phyloP scores from a whole-genome alignment of 1,140 invertebrate species.

The Drosophila rufa region DNA sequence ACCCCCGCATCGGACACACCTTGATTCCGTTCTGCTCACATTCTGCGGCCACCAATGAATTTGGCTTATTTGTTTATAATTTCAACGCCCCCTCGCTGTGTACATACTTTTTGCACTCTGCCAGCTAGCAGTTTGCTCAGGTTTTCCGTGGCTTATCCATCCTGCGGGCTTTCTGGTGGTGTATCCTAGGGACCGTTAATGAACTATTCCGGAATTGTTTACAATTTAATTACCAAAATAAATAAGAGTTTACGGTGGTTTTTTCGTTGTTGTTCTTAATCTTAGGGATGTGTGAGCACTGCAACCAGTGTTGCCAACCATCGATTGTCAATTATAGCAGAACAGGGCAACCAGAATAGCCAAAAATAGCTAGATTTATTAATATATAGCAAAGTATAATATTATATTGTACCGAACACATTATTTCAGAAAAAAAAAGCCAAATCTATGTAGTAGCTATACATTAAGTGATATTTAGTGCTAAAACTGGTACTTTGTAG shows the following conservation, averaged over 20 bases:
- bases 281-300: constrained; percentile 23
- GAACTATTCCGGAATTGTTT: not conserved
- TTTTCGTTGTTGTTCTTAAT: constrained; percentile 46
- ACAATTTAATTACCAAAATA: constrained; percentile 12
- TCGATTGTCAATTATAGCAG: too few species aligned
- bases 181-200: not conserved
- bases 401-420: too few species aligned
- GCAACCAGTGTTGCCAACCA: too few species aligned
- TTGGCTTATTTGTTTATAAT: constrained; percentile 44
- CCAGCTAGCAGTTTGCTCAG: not conserved
- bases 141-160: not conserved
- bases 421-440: too few species aligned
- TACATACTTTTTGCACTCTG: constrained; percentile 44
- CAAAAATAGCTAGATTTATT: too few species aligned
- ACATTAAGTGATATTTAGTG: too few species aligned
- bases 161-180: too few species aligned
- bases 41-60: constrained; percentile 15
- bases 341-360: too few species aligned
- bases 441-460: too few species aligned
- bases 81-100: constrained; percentile 31
- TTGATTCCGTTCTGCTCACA: constrained; percentile 21
- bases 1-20: constrained; percentile 27
- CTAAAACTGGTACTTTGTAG: too few species aligned
- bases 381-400: too few species aligned
- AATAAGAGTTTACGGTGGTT: constrained; percentile 33